These are phyloP conservation scores for Slavum lentiscoides DNA, from an alignment of 2,888 invertebrate species.

Conservation along the genomic window DNA sequence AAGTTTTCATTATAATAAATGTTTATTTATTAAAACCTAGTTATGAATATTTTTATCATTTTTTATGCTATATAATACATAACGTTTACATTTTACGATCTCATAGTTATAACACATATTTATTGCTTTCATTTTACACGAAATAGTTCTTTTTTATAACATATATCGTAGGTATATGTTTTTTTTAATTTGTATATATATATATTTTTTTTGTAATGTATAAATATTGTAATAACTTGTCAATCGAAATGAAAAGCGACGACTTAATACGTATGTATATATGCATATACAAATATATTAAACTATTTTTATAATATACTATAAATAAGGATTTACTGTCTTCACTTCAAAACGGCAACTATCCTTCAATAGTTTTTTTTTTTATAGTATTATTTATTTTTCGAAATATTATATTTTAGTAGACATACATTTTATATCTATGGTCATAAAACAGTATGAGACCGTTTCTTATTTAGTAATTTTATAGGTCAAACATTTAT, in stretches of 20 bases:
- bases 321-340: not conserved
- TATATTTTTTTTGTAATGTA: not conserved
- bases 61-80: too few relatives aligned
- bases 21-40: too few relatives aligned
- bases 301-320: not conserved
- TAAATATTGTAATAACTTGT: not conserved
- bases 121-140: too few relatives aligned
- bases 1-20: too few relatives aligned
- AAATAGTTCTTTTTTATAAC: too few relatives aligned
- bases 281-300: not conserved
- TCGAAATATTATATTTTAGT: not conserved
- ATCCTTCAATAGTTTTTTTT: not conserved
- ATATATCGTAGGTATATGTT: too few relatives aligned
- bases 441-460: conserved; percentile 9
- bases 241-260: not conserved
- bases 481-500: not conserved
- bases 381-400: not conserved
- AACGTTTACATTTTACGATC: too few relatives aligned
- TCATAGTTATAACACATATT: too few relatives aligned
- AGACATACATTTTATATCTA: not conserved
- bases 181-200: not conserved
- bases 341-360: not conserved
- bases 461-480: conserved; percentile 20
- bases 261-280: too few relatives aligned
- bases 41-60: too few relatives aligned